Conservation (phyloP, 2,797 vertebrate species). For the Hyperoplus immaculatus region DNA sequence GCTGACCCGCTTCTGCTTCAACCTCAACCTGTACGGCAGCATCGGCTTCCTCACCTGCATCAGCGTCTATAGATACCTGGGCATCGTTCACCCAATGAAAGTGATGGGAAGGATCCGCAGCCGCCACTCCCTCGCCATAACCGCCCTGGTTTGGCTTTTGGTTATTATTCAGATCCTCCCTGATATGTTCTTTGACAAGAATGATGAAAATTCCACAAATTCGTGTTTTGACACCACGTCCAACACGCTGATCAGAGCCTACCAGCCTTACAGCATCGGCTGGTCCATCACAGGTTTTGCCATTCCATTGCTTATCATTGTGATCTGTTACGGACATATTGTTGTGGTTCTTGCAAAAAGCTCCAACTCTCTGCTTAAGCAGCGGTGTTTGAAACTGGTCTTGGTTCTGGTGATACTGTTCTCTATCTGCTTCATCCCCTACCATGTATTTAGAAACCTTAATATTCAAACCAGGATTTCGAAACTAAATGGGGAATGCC, state of each 20-base stretch:
- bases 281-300: constrained; percentile 82
- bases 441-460: constrained; percentile 86
- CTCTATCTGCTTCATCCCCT: constrained; percentile 87
- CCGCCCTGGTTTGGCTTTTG: constrained; percentile 79
- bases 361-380: constrained; percentile 77
- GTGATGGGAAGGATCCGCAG: constrained; percentile 79
- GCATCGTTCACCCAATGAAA: constrained; percentile 87
- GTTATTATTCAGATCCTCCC: constrained; percentile 83
- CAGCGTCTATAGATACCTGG: constrained; percentile 88
- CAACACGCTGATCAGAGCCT: constrained; percentile 10
- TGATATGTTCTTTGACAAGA: constrained; percentile 84
- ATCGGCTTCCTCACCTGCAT: constrained; percentile 90
- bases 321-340: constrained; percentile 85
- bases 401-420: constrained; percentile 84
- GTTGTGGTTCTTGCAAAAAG: constrained; percentile 81
- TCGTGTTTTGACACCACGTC: constrained; percentile 84
- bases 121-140: constrained; percentile 62
- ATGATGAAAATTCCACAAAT: accelerated
- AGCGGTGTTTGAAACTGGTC: constrained; percentile 83
- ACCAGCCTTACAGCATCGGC: constrained; percentile 77
- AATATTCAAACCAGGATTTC: constrained; percentile 81
- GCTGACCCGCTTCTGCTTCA: constrained; percentile 85
- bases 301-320: constrained; percentile 83
- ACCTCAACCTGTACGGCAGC: constrained; percentile 90
- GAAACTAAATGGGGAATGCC: constrained; percentile 71